Percentiles rank a stretch among this genome's conserved stretches.
Conservation (phyloP, 1,140 invertebrate species). For the Hyphantria cunea region DNA sequence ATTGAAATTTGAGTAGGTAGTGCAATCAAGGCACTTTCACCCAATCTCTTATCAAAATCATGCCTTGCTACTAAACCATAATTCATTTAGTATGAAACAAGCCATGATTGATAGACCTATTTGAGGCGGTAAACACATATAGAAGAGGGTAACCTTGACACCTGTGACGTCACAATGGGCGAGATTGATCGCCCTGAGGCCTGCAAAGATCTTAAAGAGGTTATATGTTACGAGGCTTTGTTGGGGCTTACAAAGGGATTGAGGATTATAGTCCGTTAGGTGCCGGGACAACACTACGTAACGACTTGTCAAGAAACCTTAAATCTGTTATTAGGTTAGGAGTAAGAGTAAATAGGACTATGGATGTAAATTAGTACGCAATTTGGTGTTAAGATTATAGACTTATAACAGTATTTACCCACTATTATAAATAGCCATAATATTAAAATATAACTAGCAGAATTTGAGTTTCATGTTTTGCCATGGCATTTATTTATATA, state of each 20-base stretch:
- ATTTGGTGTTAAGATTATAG: no score
- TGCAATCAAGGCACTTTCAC: no score
- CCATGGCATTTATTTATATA: no score
- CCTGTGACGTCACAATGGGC: slow-evolving; percentile 16
- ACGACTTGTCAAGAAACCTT: slow-evolving; percentile 4
- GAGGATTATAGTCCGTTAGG: slow-evolving; percentile 8
- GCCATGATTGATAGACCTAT: not conserved
- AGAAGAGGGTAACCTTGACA: slow-evolving; percentile 19
- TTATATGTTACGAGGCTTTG: slow-evolving; percentile 15
- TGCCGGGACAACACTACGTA: slow-evolving; percentile 16
- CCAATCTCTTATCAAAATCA: no score
- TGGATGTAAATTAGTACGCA: no score
- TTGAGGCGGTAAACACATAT: not conserved
- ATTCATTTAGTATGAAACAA: not conserved
- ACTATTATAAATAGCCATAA: no score
- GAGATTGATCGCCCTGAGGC: slow-evolving; percentile 17
- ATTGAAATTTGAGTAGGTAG: no score
- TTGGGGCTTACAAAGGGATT: slow-evolving; percentile 4
- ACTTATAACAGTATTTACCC: no score
- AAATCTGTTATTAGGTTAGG: slow-evolving; percentile 19
- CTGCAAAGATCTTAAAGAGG: slow-evolving; percentile 18
- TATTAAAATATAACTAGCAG: no score
- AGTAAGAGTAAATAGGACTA: no score
- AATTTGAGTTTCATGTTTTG: no score
- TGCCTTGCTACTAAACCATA: not conserved